Percentiles rank a stretch among this genome's conserved stretches.
Conservation (phyloP, 2,113 vertebrate genomes). For the Coptodon rendalli region DNA sequence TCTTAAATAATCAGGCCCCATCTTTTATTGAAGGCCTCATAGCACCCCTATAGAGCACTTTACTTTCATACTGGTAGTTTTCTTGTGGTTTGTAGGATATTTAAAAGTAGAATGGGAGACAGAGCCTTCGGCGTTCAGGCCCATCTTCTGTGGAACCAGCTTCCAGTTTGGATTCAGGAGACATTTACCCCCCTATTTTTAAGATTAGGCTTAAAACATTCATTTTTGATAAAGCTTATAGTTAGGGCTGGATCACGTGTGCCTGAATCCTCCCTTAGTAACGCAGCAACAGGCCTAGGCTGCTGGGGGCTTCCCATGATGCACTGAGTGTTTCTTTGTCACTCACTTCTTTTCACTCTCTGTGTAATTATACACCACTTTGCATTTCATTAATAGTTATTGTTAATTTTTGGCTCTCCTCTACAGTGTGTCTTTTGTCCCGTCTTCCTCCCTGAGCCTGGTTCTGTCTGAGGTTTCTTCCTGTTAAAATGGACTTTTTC, state of each 20-base stretch:
- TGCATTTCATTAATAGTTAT: background rate
- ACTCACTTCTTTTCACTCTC: background rate
- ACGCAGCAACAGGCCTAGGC: background rate
- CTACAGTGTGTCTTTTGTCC: background rate
- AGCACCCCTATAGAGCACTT: background rate
- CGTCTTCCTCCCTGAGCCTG: background rate
- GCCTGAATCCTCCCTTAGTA: background rate
- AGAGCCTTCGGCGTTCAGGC: background rate
- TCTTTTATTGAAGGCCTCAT: background rate
- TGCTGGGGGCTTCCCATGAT: background rate
- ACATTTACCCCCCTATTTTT: background rate
- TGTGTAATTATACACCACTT: background rate
- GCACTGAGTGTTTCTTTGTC: background rate
- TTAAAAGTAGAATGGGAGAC: background rate
- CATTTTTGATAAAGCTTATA: background rate
- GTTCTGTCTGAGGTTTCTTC: background rate
- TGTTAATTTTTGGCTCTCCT: background rate
- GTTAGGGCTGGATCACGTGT: background rate
- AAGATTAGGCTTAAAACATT: background rate
- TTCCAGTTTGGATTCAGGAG: background rate
- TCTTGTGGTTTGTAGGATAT: background rate
- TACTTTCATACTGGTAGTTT: background rate
- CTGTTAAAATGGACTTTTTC: background rate
- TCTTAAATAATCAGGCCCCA: background rate
- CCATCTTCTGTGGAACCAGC: background rate